Evolutionary conservation across 2,797 vertebrate species (phyloP).

Genomic region (Acrocephalus scirpaceus): DNA sequence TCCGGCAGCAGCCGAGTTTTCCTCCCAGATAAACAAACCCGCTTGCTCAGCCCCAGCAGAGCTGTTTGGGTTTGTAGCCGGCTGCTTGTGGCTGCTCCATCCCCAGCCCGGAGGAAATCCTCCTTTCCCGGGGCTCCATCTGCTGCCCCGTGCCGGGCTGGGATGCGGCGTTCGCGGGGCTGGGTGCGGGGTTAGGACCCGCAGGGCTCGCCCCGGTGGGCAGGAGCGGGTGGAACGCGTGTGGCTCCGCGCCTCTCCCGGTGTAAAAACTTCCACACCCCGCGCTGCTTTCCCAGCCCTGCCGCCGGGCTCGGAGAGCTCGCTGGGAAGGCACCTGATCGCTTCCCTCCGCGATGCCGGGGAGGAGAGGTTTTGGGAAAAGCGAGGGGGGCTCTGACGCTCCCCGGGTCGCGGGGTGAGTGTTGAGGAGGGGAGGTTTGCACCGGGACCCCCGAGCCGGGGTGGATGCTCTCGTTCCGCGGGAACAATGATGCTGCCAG

Average conservation of each 20-base stretch:
- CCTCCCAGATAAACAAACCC: conserved; percentile 65
- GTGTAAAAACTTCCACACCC: neutral
- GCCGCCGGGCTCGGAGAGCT: neutral
- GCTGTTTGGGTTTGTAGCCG: conserved; percentile 25
- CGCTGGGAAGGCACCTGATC: neutral
- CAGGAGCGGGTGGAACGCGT: neutral
- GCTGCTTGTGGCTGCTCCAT: neutral
- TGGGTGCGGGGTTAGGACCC: neutral
- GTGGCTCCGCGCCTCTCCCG: neutral
- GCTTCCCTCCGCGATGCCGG: neutral
- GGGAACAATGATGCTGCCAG: neutral
- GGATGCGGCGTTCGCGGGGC: neutral
- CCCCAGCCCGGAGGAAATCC: conserved; percentile 10
- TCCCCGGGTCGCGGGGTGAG: neutral
- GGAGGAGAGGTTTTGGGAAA: neutral
- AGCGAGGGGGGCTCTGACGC: rapidly evolving
- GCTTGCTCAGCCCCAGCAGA: conserved; percentile 40
- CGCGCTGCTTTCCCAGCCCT: conserved; percentile 26
- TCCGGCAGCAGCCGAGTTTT: conserved; percentile 21
- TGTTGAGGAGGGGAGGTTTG: neutral
- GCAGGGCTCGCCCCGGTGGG: neutral
- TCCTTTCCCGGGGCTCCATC: conserved; percentile 5
- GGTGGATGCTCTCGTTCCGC: neutral
- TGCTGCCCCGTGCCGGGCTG: neutral
- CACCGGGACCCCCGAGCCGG: neutral